Evolutionary conservation across 2,797 vertebrate genomes (phyloP).

Genomic region (Sebastes matsubarae): DNA sequence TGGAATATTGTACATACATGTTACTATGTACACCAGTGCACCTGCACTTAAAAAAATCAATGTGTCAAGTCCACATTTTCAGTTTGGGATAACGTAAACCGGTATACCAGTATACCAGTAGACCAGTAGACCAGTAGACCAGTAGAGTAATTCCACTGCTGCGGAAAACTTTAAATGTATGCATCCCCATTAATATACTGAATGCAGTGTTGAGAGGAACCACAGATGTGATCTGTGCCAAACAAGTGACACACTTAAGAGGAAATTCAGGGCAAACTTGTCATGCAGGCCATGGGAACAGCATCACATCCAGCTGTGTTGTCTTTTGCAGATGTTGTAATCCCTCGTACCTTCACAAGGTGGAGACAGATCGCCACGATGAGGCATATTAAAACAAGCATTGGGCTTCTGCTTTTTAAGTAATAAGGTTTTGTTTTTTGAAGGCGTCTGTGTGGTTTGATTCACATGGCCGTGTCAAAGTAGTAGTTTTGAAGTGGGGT

Average conservation of each 20-base stretch:
- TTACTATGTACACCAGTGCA: slow-evolving; percentile 18
- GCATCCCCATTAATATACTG: not conserved
- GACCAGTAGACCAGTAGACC: no score
- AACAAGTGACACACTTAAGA: no score
- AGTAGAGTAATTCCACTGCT: not conserved
- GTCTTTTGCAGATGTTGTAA: not conserved
- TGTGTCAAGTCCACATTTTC: not conserved
- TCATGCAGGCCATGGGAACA: not conserved
- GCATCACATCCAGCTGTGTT: not conserved
- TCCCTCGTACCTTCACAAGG: not conserved
- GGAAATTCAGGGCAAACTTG: not conserved
- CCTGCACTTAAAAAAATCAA: not conserved
- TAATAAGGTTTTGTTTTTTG: no score
- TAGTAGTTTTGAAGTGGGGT: no score
- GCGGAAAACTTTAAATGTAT: not conserved
- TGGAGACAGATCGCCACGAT: not conserved
- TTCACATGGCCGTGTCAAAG: no score
- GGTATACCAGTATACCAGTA: no score
- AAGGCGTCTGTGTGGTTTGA: no score
- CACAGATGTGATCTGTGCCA: not conserved
- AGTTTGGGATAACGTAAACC: not conserved
- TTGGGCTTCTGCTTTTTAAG: not conserved
- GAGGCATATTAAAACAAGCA: not conserved
- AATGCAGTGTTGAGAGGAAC: not conserved
- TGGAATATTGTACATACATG: slow-evolving; percentile 1